Evolutionary conservation across 2,888 invertebrate genomes (phyloP), one percentile per base, ranked within the genome.

Genomic region (Digitonthophagus gazella): DNA sequence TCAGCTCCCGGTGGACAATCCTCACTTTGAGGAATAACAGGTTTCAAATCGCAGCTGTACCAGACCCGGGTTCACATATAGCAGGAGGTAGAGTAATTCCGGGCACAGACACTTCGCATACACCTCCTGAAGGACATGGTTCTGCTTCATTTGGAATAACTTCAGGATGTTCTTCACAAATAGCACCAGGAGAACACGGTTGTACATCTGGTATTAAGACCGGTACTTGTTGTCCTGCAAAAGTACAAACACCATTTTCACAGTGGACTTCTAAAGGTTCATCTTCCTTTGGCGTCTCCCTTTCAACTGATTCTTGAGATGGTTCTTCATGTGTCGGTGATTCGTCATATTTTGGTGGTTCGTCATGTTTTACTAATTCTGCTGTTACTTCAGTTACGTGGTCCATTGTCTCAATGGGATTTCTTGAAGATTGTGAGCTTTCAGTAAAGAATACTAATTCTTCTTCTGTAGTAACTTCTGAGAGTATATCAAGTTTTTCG

Each of bases 21-120:
- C 55, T 70, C 71, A 61, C 14, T 28, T 20, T 44, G 64, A 16
- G 65, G 65, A 67, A 56, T 22, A n/a, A 65, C 63, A 18, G 54
- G 57, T 20, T 28, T 55, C 54, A 22, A 44, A 61, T 63, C 55
- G 15, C 61, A 63, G 55, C 58, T 15, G 15, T 56, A 6, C 54
- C 55, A 22, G 22, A 11, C n/a, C 65, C 66, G 11, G 58, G 65
- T 20, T 44, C 20, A 5, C 55, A 19, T 15, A 14, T 54, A 19
- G 20, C 22, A 44, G 55, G 61, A 15, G 73, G 73, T 14, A 74
- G 72, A 11, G 54, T 68, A 18, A 66, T 28, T n/a, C 72, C 72
- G 2, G 75, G 70, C 8, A 22, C 19, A 15, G 67, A 11, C 57
- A 64, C 64, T 65, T 71, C 68, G n/a, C 66, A 69, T 15, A 65